Conservation (phyloP, 1,140 invertebrate genomes). For the Papilio glaucus region DNA sequence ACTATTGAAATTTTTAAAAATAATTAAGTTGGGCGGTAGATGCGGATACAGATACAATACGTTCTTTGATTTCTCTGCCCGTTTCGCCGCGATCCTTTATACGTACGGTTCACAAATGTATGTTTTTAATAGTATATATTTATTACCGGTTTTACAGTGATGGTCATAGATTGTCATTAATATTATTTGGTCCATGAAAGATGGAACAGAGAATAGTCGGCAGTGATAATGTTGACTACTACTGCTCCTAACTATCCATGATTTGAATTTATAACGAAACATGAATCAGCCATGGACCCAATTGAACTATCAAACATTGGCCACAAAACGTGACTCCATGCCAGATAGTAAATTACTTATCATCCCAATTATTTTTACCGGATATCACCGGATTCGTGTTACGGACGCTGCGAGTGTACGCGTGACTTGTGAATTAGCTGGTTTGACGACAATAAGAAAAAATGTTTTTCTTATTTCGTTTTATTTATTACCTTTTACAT, state of each 20-base stretch:
- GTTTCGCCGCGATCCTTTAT: too few relatives aligned
- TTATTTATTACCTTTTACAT: too few relatives aligned
- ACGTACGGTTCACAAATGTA: too few relatives aligned
- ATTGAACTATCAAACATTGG: slow-evolving; percentile 18
- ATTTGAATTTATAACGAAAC: not conserved
- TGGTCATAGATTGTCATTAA: too few relatives aligned
- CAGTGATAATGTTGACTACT: not conserved
- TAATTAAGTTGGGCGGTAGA: too few relatives aligned
- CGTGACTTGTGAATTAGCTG: not conserved
- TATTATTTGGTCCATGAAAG: not conserved
- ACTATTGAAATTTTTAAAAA: too few relatives aligned
- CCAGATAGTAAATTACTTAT: not conserved
- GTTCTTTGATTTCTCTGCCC: too few relatives aligned
- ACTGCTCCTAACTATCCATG: not conserved
- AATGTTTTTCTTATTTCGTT: too few relatives aligned
- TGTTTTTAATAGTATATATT: too few relatives aligned
- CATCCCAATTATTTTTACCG: slow-evolving; percentile 13
- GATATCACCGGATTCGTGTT: not conserved
- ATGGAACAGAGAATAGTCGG: not conserved
- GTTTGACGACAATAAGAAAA: not conserved
- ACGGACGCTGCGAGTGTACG: not conserved
- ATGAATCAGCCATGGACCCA: slow-evolving; percentile 7
- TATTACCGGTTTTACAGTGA: too few relatives aligned
- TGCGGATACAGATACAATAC: too few relatives aligned
- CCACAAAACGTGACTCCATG: not conserved